Conservation (phyloP, 2,113 vertebrate genomes). For the Sebastes fasciatus region DNA sequence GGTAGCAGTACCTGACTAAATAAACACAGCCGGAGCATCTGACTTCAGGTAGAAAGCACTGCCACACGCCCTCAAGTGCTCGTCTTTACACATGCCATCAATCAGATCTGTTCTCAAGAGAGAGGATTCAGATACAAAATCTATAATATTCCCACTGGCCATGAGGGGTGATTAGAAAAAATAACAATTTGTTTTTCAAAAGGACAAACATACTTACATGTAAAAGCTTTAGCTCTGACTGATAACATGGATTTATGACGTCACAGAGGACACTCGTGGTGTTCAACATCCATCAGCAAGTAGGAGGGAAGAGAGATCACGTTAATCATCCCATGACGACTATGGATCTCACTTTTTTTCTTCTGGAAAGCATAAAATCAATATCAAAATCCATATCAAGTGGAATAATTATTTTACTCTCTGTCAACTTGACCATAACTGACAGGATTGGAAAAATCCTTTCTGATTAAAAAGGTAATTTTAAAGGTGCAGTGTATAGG, state of each 20-base stretch:
- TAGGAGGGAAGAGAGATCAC: not conserved
- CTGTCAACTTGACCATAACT: not conserved
- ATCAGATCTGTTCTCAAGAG: slow-evolving; percentile 9
- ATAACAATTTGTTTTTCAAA: not conserved
- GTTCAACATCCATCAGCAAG: not conserved
- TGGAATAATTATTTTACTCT: not conserved
- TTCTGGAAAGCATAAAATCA: slow-evolving; percentile 13
- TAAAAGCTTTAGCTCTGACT: not conserved
- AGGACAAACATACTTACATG: not conserved
- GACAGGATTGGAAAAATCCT: not conserved
- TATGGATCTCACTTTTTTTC: not conserved
- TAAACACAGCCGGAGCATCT: slow-evolving; percentile 17
- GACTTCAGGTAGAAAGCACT: slow-evolving; percentile 3
- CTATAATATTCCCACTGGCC: slow-evolving; percentile 8
- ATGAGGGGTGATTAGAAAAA: slow-evolving; percentile 5
- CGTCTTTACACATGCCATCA: slow-evolving; percentile 16
- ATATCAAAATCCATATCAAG: slow-evolving; percentile 1
- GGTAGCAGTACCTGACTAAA: slow-evolving; percentile 23
- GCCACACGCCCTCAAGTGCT: not conserved
- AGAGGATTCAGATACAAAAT: slow-evolving; percentile 19
- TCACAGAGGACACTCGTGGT: not conserved
- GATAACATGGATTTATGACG: not conserved
- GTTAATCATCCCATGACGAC: slow-evolving; percentile 9
- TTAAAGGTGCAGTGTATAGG: not conserved
- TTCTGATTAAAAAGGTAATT: not conserved